A percentile compares a stretch with the other conserved stretches of the same genome.
phyloP scores from a whole-genome alignment of 2,888 invertebrate genomes.

The Pecten maximus region DNA sequence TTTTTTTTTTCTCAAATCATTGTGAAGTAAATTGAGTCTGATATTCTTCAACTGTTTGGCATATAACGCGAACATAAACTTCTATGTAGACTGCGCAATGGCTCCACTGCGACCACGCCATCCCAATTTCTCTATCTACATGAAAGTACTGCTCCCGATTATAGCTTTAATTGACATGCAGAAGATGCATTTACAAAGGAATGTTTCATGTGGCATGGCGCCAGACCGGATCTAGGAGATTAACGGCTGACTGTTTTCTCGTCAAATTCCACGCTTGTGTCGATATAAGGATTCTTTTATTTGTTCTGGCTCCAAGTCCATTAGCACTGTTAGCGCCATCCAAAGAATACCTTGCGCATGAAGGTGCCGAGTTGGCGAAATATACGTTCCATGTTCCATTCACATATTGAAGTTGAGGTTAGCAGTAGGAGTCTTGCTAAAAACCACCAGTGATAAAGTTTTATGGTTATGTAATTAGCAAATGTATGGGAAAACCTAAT shows the following conservation, averaged over 20 bases:
- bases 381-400: not conserved
- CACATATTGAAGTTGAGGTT: not conserved
- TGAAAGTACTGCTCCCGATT: not conserved
- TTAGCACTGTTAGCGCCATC: not conserved
- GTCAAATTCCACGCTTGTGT: not conserved
- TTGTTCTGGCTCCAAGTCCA: not conserved
- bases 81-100: not conserved
- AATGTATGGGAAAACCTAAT: not conserved
- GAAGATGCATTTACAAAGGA: constrained; percentile 13
- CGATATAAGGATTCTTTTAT: not conserved
- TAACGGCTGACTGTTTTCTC: not conserved
- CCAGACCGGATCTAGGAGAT: not conserved
- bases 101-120: not conserved
- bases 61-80: not conserved
- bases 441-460: not conserved
- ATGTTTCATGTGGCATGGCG: not conserved
- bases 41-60: too few species aligned
- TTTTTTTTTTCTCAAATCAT: too few species aligned
- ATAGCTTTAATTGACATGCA: not conserved
- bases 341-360: not conserved
- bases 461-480: not conserved
- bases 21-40: too few species aligned
- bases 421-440: not conserved
- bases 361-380: constrained; percentile 2
- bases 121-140: not conserved